Conservation (phyloP, 2,113 vertebrate genomes). For the Malurus cyaneus region DNA sequence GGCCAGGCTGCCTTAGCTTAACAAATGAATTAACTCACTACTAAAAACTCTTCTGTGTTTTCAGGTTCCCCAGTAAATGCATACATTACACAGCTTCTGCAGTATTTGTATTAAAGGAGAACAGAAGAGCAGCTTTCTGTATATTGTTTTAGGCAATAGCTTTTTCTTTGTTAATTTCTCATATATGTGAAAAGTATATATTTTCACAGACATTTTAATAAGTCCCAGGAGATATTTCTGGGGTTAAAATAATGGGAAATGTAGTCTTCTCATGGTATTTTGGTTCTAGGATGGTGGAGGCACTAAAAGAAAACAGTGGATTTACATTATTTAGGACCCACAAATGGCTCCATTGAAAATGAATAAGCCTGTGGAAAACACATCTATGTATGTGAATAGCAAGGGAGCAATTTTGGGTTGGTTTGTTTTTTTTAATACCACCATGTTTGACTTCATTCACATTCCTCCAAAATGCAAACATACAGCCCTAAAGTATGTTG, state of each 20-base stretch:
- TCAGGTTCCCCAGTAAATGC: not conserved
- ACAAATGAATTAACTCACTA: not conserved
- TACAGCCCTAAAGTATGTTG: not conserved
- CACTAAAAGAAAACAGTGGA: slow-evolving; percentile 17
- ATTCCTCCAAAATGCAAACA: not conserved
- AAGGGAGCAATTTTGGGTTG: not conserved
- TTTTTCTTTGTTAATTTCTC: not conserved
- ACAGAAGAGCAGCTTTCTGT: not conserved
- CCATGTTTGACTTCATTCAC: not conserved
- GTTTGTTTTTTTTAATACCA: not conserved
- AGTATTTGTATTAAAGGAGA: not conserved
- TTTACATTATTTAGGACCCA: slow-evolving; percentile 4
- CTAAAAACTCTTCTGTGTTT: not conserved
- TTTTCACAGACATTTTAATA: slow-evolving; percentile 38
- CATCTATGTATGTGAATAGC: not conserved
- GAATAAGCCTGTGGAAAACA: not conserved
- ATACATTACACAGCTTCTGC: not conserved
- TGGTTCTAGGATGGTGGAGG: slow-evolving; percentile 6
- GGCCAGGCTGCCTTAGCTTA: not conserved
- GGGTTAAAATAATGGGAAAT: slow-evolving; percentile 28
- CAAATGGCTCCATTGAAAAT: slow-evolving; percentile 23
- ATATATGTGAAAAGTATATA: not conserved
- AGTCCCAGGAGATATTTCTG: not conserved
- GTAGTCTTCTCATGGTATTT: slow-evolving; percentile 20
- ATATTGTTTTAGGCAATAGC: not conserved